Evolutionary conservation across 2,113 vertebrate species (phyloP).

Genomic region (Leucopsar rothschildi): DNA sequence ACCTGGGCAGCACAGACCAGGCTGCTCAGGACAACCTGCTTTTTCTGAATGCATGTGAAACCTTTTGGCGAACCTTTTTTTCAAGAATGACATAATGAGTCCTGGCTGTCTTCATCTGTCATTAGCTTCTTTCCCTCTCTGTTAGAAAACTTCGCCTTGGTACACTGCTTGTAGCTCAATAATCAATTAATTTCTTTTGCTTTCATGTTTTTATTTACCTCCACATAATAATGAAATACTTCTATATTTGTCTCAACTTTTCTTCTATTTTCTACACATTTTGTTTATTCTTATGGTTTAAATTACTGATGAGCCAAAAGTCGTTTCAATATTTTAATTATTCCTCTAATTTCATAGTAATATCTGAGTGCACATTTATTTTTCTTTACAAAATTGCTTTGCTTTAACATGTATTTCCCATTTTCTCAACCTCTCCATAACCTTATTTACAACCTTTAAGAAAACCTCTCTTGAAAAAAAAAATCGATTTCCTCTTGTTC

Average conservation of each 20-base stretch:
- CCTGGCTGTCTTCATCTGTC: neutral
- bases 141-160: neutral
- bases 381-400: neutral
- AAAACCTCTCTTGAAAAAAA: neutral
- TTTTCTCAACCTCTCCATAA: neutral
- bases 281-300: neutral
- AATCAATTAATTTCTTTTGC: neutral
- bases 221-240: neutral
- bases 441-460: neutral
- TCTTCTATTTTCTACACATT: neutral
- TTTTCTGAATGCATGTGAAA: neutral
- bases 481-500: neutral
- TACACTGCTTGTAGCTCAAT: neutral
- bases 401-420: neutral
- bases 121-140: neutral
- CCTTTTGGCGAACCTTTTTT: neutral
- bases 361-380: neutral
- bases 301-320: rapidly evolving
- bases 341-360: neutral
- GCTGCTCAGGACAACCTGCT: rapidly evolving
- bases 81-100: neutral
- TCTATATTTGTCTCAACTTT: neutral
- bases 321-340: neutral
- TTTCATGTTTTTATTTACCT: neutral
- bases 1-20: neutral